Percentiles rank a stretch among this genome's conserved stretches.
phyloP scores from a whole-genome alignment of 1,140 invertebrate genomes.

The Zaprionus gabonicus region DNA sequence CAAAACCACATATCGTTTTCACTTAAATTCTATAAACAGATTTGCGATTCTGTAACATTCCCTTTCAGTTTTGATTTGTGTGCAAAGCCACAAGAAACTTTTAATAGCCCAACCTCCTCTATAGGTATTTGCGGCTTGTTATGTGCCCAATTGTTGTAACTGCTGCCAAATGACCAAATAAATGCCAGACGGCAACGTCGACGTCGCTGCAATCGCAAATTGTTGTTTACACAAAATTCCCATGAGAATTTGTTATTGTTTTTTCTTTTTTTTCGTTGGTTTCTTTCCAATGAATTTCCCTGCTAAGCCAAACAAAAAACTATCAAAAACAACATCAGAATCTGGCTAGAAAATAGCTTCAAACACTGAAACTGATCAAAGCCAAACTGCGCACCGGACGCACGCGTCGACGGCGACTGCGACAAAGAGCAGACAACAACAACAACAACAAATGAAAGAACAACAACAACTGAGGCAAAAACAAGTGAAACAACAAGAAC shows the following conservation, averaged over 20 bases:
- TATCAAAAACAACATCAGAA: slow-evolving; percentile 11
- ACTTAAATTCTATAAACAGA: not conserved
- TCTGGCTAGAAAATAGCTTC: slow-evolving; percentile 1
- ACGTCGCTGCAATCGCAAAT: slow-evolving; percentile 50
- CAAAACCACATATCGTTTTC: not conserved
- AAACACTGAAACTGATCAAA: slow-evolving; percentile 59
- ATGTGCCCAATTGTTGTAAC: slow-evolving; percentile 2
- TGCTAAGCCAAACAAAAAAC: slow-evolving; percentile 67
- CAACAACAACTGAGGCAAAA: not conserved
- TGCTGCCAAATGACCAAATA: slow-evolving; percentile 20
- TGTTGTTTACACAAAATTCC: slow-evolving; percentile 72
- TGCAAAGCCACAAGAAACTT: not conserved
- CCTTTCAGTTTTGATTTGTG: not conserved
- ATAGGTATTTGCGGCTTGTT: not conserved
- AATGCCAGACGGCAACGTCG: slow-evolving; percentile 23
- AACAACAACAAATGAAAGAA: slow-evolving; percentile 36
- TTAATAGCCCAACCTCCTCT: not conserved
- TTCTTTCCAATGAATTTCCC: slow-evolving; percentile 27
- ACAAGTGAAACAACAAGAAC: slow-evolving; percentile 2
- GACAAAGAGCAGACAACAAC: slow-evolving; percentile 14
- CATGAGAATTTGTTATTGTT: slow-evolving; percentile 39
- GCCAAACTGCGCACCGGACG: slow-evolving; percentile 77
- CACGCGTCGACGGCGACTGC: slow-evolving; percentile 52
- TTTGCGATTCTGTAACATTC: not conserved
- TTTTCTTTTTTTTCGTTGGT: not conserved